Base-by-base conservation (phyloP, 2,113 vertebrate genomes). In the Limnothrissa miodon region DNA sequence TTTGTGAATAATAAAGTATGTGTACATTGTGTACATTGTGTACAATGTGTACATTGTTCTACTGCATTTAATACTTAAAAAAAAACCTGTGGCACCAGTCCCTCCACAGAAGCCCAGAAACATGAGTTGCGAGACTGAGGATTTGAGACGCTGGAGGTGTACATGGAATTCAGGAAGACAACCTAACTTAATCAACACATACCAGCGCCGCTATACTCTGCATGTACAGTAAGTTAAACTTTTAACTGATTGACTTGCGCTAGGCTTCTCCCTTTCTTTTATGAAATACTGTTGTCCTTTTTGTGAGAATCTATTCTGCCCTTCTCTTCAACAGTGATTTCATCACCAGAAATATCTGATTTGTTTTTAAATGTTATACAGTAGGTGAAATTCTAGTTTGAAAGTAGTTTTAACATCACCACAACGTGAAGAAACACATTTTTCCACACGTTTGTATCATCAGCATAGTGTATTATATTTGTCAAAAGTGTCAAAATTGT, bases 81-180 rank as follows among this genome's bases (percentile, higher is more conserved):
- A 29, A 74, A 36, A 15, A 74, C 11, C 17, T 39, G 66, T 74
- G 15, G 17, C 29, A 39, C 36, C 29, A 93, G 91, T 91, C 88
- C 90, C 89, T 83, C 85, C 92, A 2, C 83, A 90, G 86, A 94
- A 86, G 82, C 93, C 89, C 10, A 82, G 83, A 81, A 88, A 93
- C 70, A 21, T 93, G 83, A 78, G 29, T 85, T 93, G 93, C 86
- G 44, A 6, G 23, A 93, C 92, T 0, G 62, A 83, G 56, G 87
- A 93, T 62, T 78, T 92, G 86, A 81, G 1, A 81, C 80, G 9
- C 9, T 25, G 93, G 45, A 48, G 8, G 7, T 92, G 93, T 81
- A 87, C 36, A 44, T 93, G 92, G 92, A 82, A 87, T 29, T 23
- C 86, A 42, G 82, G 45, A 83, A 87, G 84, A 85, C 13, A 39